A percentile compares a stretch with the other conserved stretches of the same genome.
These are phyloP conservation scores for Grammomys surdaster DNA, from an alignment of 2,113 vertebrate species.

Conservation along the genomic window DNA sequence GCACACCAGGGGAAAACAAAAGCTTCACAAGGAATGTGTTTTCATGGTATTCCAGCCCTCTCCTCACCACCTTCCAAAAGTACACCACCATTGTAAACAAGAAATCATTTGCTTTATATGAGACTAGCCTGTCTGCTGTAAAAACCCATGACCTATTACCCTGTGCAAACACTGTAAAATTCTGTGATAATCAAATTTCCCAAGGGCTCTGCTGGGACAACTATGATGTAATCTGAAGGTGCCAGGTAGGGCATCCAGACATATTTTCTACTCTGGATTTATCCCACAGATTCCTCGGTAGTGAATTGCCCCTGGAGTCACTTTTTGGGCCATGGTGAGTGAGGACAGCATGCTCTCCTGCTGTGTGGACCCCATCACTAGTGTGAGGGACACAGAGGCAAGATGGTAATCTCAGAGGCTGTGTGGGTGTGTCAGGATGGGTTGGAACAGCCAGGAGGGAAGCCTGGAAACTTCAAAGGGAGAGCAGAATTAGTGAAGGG, in stretches of 20 bases:
- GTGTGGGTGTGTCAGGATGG: neutral
- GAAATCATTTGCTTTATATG: neutral
- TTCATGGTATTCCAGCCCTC: neutral
- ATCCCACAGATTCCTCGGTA: neutral
- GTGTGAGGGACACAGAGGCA: neutral
- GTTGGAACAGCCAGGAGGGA: neutral
- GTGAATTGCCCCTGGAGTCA: constrained; percentile 20
- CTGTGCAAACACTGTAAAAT: neutral
- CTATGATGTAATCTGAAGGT: neutral
- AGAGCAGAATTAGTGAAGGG: neutral
- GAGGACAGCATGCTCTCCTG: neutral
- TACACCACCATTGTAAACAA: neutral
- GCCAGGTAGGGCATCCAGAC: no score
- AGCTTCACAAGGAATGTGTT: neutral
- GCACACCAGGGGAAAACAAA: neutral
- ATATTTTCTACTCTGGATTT: neutral
- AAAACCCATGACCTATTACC: neutral
- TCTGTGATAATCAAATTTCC: neutral
- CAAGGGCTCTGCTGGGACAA: neutral
- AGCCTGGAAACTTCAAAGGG: neutral
- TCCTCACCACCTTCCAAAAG: neutral
- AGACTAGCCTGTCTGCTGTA: neutral
- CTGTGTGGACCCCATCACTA: neutral
- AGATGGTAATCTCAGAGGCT: neutral
- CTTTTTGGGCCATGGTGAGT: constrained; percentile 5